Evolutionary conservation across 1,140 invertebrate species (phyloP), one percentile per base, ranked within the genome.

Genomic region (Tribolium castaneum): DNA sequence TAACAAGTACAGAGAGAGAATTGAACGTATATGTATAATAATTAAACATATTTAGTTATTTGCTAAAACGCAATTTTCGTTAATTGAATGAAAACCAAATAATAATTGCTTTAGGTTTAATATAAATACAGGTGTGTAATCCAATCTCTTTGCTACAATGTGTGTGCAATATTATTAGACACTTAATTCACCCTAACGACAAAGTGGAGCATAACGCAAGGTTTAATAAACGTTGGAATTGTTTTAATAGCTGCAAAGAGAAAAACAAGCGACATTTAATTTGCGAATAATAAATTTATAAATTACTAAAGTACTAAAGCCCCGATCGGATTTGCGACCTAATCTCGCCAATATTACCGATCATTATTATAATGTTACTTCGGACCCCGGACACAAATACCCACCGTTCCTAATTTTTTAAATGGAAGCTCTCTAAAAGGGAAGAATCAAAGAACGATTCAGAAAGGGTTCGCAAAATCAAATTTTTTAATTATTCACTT

Each of bases 51-150:
- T 56, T 56, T 22, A 45, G 35, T 49, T 50, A 39, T 72, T 45
- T 14, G 45, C 3, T 51, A 19, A 59, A 75, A 75, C 73, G 35
- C 54, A 75, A 75, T 75, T 75, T 75, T 35, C 51, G 34, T 22
- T 75, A 75, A 75, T 75, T 75, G 73, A 75, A 45, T 45, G 39
- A 45, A 45, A 75, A 19, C 73, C 50, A 39, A 56, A 75, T 19
- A 75, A 75, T 75, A 19, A 72, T 30, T 70, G 30, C 45, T 45
- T 45, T 45, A 45, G 39, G 45, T 35, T 16, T 35, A 50, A 72
- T 50, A 72, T 72, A 39, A 50, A 72, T 72, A 49, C 39, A 22
- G 50, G 50, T 70, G 34, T 35, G 66, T 70, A 70, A 52, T 52
- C 16, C 51, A 52, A 52, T 52, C 51, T 19, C 51, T 52, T 52